Base-by-base conservation (phyloP, 2,888 invertebrate species). In the Rhingia rostrata region DNA sequence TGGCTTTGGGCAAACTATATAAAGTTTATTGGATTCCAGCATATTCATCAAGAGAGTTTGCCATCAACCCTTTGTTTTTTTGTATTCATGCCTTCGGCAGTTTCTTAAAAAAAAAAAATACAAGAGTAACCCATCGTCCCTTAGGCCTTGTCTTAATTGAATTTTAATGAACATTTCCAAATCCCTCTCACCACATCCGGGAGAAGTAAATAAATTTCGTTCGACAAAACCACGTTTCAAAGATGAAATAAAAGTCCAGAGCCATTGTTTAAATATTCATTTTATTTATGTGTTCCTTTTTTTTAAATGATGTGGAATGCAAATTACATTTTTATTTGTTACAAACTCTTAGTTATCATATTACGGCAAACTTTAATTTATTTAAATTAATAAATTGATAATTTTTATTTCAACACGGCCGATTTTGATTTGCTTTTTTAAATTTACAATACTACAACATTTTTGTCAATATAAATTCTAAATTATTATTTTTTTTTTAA, bases 391-490 rank as follows among this genome's bases (percentile, higher is more conserved):
- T 33, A 66, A 66, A 58, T 66, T 41, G 56, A 43, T 66, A 49
- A 66, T 30, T 64, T 49, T 30, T 7, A 30, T 47, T 32, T 47
- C 14, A 66, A 66, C 53, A 58, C 37, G 67, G 54, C 54, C n/a
- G 67, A 56, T 45, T 67, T 56, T 33, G 41, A 22, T 3, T 30
- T 6, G 22, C 32, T 51, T 0, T 63, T 30, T 32, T 39, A 43
- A 72, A 53, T 61, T 12, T 35, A 61, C 54, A 61, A 37, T 41
- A 60, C 32, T 14, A 37, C 53, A 39, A 47, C 47, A n/a, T 37
- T 51, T 43, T 58, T 66, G 22, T 74, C 60, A 67, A 75, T 77
- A 77, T 61, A 77, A 77, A 77, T 67, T 77, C 67, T 77, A 67
- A 77, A 69, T 77, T 35, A 67, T 56, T 47, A 41, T 51, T 54